A percentile compares a stretch with the other conserved stretches of the same genome.
phyloP scores from a whole-genome alignment of 2,888 invertebrate genomes.

The Steinernema scapterisci region DNA sequence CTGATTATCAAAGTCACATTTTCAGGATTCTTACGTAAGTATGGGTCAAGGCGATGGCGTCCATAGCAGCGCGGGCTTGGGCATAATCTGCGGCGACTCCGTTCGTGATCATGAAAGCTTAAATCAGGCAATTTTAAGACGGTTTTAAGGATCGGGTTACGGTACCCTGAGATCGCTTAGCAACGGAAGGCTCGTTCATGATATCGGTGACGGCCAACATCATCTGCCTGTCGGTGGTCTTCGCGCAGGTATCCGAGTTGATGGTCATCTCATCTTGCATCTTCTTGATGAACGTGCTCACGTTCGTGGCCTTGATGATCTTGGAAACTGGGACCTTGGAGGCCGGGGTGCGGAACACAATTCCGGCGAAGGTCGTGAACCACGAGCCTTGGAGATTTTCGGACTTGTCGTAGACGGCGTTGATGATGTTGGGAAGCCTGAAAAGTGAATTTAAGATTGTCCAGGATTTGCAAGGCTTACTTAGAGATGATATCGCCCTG shows the following conservation, averaged over 20 bases:
- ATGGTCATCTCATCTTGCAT: neutral
- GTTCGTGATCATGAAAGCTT: conserved; percentile 9
- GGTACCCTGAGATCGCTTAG: neutral
- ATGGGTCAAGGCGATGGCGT: conserved; percentile 20
- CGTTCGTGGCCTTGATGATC: neutral
- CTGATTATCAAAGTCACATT: no score
- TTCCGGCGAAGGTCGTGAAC: conserved; percentile 50
- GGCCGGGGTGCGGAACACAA: conserved; percentile 47
- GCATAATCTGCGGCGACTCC: neutral
- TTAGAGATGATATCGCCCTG: conserved; percentile 44
- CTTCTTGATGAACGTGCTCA: neutral
- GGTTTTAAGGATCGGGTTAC: no score
- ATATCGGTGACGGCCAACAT: neutral
- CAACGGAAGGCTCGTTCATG: neutral
- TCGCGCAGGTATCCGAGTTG: neutral
- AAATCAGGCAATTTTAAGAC: neutral
- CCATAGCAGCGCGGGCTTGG: neutral
- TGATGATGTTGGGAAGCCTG: conserved; percentile 27
- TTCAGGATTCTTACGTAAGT: neutral
- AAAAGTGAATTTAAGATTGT: neutral
- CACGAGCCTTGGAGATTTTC: conserved; percentile 35
- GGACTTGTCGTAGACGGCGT: conserved; percentile 6
- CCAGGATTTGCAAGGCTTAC: neutral
- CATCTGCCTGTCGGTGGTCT: neutral
- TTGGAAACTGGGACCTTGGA: neutral